Evolutionary conservation across 2,113 vertebrate species (phyloP).

Genomic region (Octodon degus): DNA sequence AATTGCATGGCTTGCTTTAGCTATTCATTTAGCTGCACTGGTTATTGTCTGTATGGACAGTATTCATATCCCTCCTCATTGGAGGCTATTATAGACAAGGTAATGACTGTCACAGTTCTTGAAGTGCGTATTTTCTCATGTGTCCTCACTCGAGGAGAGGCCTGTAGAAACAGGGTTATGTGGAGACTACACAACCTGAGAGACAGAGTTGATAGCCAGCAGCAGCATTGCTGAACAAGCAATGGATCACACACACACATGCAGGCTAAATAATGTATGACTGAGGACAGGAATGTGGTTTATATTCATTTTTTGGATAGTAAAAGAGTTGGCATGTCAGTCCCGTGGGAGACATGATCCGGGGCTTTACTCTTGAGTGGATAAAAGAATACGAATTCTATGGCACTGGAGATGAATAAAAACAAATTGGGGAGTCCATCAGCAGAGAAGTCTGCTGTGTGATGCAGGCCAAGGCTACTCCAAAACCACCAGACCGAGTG

Average conservation of each 20-base stretch:
- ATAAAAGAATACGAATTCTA: slow-evolving; percentile 83
- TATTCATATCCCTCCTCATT: neutral
- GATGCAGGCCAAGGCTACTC: slow-evolving; percentile 78
- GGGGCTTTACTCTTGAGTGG: slow-evolving; percentile 79
- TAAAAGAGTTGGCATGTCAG: slow-evolving; percentile 66
- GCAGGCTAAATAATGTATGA: slow-evolving; percentile 72
- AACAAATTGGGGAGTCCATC: slow-evolving; percentile 81
- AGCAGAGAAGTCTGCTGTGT: slow-evolving; percentile 77
- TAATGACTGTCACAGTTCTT: slow-evolving; percentile 25
- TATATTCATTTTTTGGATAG: slow-evolving; percentile 64
- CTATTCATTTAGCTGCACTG: slow-evolving; percentile 19
- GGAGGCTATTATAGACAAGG: neutral
- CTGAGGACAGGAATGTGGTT: slow-evolving; percentile 71
- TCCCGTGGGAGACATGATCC: slow-evolving; percentile 75
- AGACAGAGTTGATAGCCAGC: slow-evolving; percentile 68
- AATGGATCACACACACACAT: slow-evolving; percentile 60
- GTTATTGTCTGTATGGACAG: neutral
- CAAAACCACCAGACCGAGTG: slow-evolving; percentile 82
- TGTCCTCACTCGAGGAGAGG: slow-evolving; percentile 28
- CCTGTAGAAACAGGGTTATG: slow-evolving; percentile 43
- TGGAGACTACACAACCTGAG: slow-evolving; percentile 64
- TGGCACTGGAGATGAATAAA: slow-evolving; percentile 80
- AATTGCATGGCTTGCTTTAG: slow-evolving; percentile 5
- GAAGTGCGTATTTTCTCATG: slow-evolving; percentile 38
- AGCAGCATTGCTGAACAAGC: neutral